Evolutionary conservation across 2,888 invertebrate species (phyloP), one percentile per base, ranked within the genome.

Genomic region (Escarpia spicata): DNA sequence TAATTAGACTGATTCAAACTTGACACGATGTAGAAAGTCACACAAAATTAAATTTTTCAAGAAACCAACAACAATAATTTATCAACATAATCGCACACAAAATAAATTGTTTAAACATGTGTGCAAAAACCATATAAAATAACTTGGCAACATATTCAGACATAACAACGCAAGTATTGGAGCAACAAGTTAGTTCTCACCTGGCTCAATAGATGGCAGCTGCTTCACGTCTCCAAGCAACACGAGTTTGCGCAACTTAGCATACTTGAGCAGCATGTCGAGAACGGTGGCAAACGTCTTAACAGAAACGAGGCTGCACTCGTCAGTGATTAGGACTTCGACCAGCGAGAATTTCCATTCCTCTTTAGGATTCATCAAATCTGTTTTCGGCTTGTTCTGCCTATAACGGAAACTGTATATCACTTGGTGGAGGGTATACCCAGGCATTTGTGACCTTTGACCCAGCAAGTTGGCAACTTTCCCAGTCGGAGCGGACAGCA

Each of bases 131-230:
- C 45, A 45, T 45, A 10, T 45, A 19, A 4, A 26, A 60, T 26
- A 19, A 4, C 60, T 60, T 15, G 8, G 19, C 3, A 26, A 19
- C 15, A 26, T 26, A 60, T 60, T 60, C 19, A 3, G n/a, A 31
- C 37, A 90, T 37, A 19, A 0, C 91, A 26, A 91, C n/a, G 6
- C 2, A 15, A 75, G 26, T 4, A 75, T 0, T 15, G 26, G 75
- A n/a, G 26, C 75, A 75, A 75, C 75, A 75, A 75, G 75, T 6
- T 75, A 43, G 91, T 91, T 60, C 92, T 95, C 95, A 26, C 96
- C 96, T 2, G 96, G 95, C 92, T 96, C 95, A 12, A 96, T 95
- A 31, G 95, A 96, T 0, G 96, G 96, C 92, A 96, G 93, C 94
- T 96, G 96, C 92, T 95, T 91, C 2, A 96, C 93, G 92, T 96